Evolutionary conservation across 2,113 vertebrate species (phyloP).

Genomic region (Neofelis nebulosa): DNA sequence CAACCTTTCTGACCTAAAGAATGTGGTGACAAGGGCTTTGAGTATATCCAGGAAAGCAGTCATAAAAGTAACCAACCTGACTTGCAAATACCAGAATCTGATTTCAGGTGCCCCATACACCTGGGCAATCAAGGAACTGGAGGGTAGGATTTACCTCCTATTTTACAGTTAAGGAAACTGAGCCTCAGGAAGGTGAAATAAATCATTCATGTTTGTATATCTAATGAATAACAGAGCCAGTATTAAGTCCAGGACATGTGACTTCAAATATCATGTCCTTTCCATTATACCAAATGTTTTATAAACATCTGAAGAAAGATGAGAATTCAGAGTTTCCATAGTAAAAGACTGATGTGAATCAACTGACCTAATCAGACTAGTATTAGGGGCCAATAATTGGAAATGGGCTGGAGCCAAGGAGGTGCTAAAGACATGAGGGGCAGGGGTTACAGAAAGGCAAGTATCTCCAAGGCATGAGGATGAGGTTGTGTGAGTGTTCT

Average conservation of each 20-base stretch:
- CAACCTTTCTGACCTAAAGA: not conserved
- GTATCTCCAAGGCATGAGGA: not conserved
- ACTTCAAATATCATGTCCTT: not conserved
- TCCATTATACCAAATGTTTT: not conserved
- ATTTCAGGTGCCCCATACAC: not conserved
- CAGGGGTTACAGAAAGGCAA: not conserved
- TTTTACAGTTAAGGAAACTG: conserved; percentile 39
- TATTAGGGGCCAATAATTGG: not conserved
- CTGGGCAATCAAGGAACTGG: not conserved
- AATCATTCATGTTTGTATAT: not conserved
- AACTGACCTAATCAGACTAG: not conserved
- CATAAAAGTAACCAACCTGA: not conserved
- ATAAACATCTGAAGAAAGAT: not conserved
- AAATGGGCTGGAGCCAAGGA: not conserved
- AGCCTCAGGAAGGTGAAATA: not conserved
- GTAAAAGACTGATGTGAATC: not conserved
- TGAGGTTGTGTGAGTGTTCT: not conserved
- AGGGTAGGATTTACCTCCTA: not conserved
- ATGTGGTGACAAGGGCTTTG: not conserved
- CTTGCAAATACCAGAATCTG: not conserved
- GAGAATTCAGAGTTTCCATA: not conserved
- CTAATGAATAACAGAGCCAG: not conserved
- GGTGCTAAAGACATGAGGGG: rapidly evolving
- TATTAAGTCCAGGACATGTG: not conserved
- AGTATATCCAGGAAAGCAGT: not conserved